Percentiles rank a stretch among this genome's conserved stretches.
phyloP scores from a whole-genome alignment of 2,113 vertebrate genomes.

The Salvator merianae region DNA sequence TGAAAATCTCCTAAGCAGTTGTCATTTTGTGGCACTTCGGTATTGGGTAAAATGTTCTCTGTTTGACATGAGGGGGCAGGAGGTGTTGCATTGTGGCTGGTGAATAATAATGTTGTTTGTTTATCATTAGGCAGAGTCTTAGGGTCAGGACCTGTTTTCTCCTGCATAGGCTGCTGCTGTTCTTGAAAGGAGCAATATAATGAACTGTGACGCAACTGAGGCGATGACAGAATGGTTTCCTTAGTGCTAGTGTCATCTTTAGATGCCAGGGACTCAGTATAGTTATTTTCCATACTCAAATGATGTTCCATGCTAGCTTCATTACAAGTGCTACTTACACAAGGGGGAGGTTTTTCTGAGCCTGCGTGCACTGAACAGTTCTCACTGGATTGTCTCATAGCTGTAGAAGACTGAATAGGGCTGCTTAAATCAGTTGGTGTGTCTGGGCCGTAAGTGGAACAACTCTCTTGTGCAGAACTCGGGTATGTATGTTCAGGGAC shows the following conservation, averaged over 20 bases:
- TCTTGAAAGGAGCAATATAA: constrained; percentile 49
- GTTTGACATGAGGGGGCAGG: constrained; percentile 3
- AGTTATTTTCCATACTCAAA: constrained; percentile 11
- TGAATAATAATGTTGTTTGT: constrained; percentile 29
- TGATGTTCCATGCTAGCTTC: constrained; percentile 20
- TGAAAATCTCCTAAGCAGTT: constrained; percentile 62
- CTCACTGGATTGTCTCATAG: constrained; percentile 22
- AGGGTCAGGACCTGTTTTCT: constrained; percentile 42
- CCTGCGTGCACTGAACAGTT: constrained; percentile 26
- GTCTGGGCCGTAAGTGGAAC: constrained; percentile 36
- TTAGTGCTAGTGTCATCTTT: constrained; percentile 61
- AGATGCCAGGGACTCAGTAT: constrained; percentile 31
- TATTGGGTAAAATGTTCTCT: constrained; percentile 30
- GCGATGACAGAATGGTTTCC: constrained; percentile 46
- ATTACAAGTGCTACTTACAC: constrained; percentile 38
- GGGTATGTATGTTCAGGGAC: constrained; percentile 75
- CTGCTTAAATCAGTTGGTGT: constrained; percentile 25
- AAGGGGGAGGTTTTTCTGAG: constrained; percentile 45
- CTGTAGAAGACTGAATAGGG: constrained; percentile 23
- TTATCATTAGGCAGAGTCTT: background rate
- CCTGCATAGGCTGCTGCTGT: constrained; percentile 47
- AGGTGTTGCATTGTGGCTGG: constrained; percentile 32
- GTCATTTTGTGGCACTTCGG: constrained; percentile 53
- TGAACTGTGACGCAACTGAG: constrained; percentile 58
- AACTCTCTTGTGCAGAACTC: constrained; percentile 54